Percentiles rank a stretch among this genome's conserved stretches.
Evolutionary conservation across 2,113 vertebrate species (phyloP).

Genomic region (Ciconia maguari): DNA sequence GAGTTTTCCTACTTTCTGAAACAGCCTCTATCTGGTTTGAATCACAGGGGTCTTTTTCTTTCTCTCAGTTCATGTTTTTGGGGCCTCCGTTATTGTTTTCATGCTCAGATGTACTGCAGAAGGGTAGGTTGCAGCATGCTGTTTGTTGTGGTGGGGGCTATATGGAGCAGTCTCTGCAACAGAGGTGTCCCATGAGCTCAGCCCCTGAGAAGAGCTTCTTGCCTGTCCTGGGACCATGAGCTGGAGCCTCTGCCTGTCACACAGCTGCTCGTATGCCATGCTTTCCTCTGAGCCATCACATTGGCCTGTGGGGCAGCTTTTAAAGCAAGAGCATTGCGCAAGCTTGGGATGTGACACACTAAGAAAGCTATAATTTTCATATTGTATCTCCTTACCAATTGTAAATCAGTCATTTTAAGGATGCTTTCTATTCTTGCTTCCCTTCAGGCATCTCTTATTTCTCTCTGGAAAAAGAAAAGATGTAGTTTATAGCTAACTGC

Average conservation of each 20-base stretch:
- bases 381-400: constrained; percentile 72
- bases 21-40: background rate
- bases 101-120: background rate
- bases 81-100: background rate
- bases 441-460: constrained; percentile 82
- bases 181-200: background rate
- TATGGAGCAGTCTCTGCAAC: background rate
- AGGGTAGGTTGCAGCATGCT: background rate
- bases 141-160: background rate
- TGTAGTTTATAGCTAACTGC: constrained; percentile 83
- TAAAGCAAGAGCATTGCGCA: background rate
- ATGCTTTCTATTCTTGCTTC: constrained; percentile 76
- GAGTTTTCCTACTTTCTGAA: background rate
- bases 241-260: background rate
- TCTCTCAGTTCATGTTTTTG: background rate
- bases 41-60: background rate
- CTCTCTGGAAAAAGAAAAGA: constrained; percentile 80
- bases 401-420: constrained; percentile 85
- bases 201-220: background rate
- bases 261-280: accelerated
- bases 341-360: constrained; percentile 20
- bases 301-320: background rate
- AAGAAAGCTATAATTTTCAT: constrained; percentile 73
- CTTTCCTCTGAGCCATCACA: background rate
- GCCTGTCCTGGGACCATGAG: background rate